A percentile compares a stretch with the other conserved stretches of the same genome.
These are phyloP conservation scores for Monopis laevigella DNA, from an alignment of 2,888 invertebrate genomes.

Conservation along the genomic window DNA sequence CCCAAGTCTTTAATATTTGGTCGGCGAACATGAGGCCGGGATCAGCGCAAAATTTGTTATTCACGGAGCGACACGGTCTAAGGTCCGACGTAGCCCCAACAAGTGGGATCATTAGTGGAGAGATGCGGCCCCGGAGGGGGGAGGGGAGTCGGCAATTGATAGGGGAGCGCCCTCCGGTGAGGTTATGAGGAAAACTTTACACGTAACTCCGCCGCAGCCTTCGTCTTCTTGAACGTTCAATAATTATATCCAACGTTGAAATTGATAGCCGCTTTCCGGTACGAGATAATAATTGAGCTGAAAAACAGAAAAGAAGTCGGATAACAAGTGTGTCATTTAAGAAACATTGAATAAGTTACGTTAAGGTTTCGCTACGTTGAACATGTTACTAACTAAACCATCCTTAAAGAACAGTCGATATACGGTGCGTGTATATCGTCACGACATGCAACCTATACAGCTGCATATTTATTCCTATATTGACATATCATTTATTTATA, in stretches of 20 bases:
- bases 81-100: conserved; percentile 60
- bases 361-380: no score
- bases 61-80: conserved; percentile 56
- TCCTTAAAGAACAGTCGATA: no score
- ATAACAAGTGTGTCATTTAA: no score
- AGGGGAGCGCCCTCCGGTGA: conserved; percentile 57
- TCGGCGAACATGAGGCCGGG: conserved; percentile 21
- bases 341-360: no score
- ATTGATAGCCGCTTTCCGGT: conserved; percentile 1
- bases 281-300: neutral
- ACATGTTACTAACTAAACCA: no score
- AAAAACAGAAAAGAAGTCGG: no score
- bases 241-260: conserved; percentile 7
- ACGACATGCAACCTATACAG: no score
- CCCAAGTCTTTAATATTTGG: conserved; percentile 30
- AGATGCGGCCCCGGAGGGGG: conserved; percentile 26
- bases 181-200: conserved; percentile 61
- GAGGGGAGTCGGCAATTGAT: conserved; percentile 45
- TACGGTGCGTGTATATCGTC: no score
- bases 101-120: conserved; percentile 62
- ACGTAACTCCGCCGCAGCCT: conserved; percentile 44
- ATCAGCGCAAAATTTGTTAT: conserved; percentile 60
- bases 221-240: conserved; percentile 8
- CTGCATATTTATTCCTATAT: no score
- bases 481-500: no score